Base-by-base conservation (phyloP, 1,140 invertebrate species). In the Phymorhynchus buccinoides region DNA sequence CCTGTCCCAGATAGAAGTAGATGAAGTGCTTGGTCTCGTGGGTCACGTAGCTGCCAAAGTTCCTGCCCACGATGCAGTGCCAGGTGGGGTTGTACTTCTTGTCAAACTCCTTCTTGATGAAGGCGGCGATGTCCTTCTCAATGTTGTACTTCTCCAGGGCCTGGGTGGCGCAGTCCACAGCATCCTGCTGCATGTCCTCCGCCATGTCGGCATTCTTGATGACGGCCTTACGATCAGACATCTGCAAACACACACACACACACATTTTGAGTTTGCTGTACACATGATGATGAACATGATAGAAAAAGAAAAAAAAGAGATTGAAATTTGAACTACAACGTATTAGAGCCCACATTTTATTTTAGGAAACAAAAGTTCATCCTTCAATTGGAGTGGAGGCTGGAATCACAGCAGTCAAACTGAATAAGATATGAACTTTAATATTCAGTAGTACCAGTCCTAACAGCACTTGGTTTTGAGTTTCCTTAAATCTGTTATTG, bases 161-260 rank as follows among this genome's bases (percentile, higher is more conserved):
- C 87, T 99, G 97, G 79, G 98, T 99, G 85, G 98, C 98, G 94
- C 98, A 99, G 93, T 99, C 98, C 14, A 99, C 98, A 88, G 98
- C 98, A 95, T 99, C 98, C 93, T 99, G 98, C 95, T 99, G 98
- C 98, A 99, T 99, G 94, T 99, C 98, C 94, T 99, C 99, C 86
- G 97, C 97, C 99, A 99, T 99, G 94, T 99, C 98, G 89, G 98
- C 99, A 96, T 99, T 99, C 95, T 99, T 99, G 92, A 99, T 99
- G 66, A 99, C 98, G 92, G 98, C 98, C 95, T 99, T 99, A 94
- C 97, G 96, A 94, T 99, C 98, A 92, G 96, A 96, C 97, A 98
- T 98, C 30, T 80, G 35, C 39, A 62, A 56, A 56, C 73, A 81
- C 42, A 14, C 42, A 71, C 71, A 44, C 48, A 71, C 32, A 71